Percentiles rank a stretch among this genome's conserved stretches.
Conservation (phyloP, 1,140 invertebrate genomes). For the Anastatus disparis region DNA sequence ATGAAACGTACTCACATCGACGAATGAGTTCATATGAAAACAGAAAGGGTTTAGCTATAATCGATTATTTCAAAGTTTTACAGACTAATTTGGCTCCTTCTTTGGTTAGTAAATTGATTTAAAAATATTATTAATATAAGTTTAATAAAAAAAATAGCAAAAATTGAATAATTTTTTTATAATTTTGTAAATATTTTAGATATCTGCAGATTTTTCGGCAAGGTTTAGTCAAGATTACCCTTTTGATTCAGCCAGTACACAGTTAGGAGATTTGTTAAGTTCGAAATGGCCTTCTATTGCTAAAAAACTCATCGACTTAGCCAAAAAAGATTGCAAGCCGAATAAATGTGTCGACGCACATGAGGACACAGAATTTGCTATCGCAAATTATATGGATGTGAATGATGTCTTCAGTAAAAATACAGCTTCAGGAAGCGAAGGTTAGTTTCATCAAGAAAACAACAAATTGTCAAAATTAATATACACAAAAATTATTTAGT, state of each 20-base stretch:
- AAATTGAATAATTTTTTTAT: background rate
- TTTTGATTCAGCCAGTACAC: background rate
- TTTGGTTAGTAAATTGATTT: background rate
- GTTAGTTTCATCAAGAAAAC: slow-evolving; percentile 1
- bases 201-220: background rate
- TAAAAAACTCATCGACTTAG: background rate
- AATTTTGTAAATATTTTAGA: background rate
- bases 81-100: background rate
- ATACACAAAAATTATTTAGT: background rate
- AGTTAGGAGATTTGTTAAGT: background rate
- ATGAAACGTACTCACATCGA: background rate
- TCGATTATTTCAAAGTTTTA: background rate
- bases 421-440: background rate
- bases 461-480: background rate
- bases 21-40: background rate
- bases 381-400: background rate
- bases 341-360: too few relatives aligned
- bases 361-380: background rate
- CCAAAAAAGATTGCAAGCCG: background rate
- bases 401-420: background rate
- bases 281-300: background rate
- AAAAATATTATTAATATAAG: too few relatives aligned
- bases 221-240: background rate
- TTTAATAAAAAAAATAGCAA: too few relatives aligned
- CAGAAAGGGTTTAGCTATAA: background rate